phyloP scores from a whole-genome alignment of 2,888 invertebrate species.

The Eugnorisma glareosa region DNA sequence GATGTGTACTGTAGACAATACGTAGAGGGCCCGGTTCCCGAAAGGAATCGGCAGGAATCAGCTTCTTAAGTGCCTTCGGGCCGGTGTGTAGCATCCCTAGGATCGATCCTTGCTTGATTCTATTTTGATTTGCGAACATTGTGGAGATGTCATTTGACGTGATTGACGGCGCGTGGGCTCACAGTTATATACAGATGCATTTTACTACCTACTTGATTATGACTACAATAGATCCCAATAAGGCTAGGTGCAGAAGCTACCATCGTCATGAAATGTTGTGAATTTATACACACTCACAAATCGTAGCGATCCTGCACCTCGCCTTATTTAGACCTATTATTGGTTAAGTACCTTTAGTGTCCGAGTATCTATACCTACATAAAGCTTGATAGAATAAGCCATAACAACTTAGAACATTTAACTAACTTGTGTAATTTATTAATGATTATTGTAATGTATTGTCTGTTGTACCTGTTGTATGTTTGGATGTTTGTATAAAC shows the following conservation, averaged over 20 bases:
- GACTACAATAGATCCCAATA: slow-evolving; percentile 35
- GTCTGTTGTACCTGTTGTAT: background rate
- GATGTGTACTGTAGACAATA: background rate
- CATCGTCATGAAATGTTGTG: background rate
- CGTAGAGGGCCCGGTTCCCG: no score
- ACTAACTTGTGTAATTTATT: background rate
- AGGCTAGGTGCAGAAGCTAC: slow-evolving; percentile 4
- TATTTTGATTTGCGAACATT: slow-evolving; percentile 18
- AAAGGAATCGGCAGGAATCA: no score
- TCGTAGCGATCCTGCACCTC: background rate
- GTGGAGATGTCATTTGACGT: slow-evolving; percentile 30
- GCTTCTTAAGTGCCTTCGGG: no score
- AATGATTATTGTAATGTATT: background rate
- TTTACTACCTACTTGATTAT: slow-evolving; percentile 29
- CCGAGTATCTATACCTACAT: background rate
- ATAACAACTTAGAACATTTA: background rate
- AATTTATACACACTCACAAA: background rate
- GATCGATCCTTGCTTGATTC: slow-evolving; percentile 27
- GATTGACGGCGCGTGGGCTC: slow-evolving; percentile 66
- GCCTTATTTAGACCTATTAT: background rate
- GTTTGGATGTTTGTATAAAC: no score
- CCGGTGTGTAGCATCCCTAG: background rate
- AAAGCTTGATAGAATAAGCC: background rate
- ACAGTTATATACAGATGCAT: slow-evolving; percentile 29
- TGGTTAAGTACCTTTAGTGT: background rate